phyloP scores from a whole-genome alignment of 2,888 invertebrate genomes.

The Emmelina monodactyla region DNA sequence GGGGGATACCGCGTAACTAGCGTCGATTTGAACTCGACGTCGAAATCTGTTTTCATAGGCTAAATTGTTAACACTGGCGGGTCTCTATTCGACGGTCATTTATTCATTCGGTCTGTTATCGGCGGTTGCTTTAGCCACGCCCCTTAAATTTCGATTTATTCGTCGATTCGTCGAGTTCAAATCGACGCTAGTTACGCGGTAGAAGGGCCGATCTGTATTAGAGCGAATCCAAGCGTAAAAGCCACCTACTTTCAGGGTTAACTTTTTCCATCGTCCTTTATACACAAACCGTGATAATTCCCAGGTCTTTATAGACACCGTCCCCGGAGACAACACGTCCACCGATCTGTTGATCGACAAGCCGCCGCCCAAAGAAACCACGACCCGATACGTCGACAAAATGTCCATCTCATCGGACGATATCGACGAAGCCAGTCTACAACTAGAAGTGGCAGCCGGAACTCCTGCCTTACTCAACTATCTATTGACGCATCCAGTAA shows the following conservation, averaged over 20 bases:
- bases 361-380: constrained; percentile 3
- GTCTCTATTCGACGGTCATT: too few species aligned
- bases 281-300: too few species aligned
- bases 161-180: too few species aligned
- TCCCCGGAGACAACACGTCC: constrained; percentile 39
- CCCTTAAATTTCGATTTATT: too few species aligned
- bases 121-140: not conserved
- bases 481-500: constrained; percentile 47
- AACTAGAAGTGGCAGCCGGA: constrained; percentile 52
- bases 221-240: too few species aligned
- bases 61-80: too few species aligned
- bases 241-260: too few species aligned
- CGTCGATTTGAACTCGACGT: too few species aligned
- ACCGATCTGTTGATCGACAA: constrained; percentile 37
- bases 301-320: constrained; percentile 44
- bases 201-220: not conserved
- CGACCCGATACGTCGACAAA: constrained; percentile 23
- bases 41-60: too few species aligned
- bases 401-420: constrained; percentile 35
- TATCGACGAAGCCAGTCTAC: constrained; percentile 23
- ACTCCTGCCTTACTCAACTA: constrained; percentile 51
- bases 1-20: too few species aligned
- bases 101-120: not conserved
- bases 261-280: too few species aligned
- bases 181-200: too few species aligned